These are phyloP conservation scores for Sinocyclocheilus grahami DNA, from an alignment of 2,113 vertebrate genomes.

Conservation along the genomic window DNA sequence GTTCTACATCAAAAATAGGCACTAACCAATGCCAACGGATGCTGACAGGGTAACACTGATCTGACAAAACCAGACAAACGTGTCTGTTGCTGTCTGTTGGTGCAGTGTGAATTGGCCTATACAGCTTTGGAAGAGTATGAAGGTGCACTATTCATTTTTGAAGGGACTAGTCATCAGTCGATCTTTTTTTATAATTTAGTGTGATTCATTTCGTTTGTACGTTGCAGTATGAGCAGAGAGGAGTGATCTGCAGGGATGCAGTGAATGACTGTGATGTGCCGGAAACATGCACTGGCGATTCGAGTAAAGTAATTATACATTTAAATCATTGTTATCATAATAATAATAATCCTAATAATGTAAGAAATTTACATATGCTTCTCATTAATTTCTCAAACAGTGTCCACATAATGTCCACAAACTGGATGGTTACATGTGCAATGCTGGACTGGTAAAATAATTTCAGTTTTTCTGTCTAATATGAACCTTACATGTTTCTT, in stretches of 20 bases:
- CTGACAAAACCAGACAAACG: neutral
- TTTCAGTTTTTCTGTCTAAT: neutral
- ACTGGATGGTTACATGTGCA: constrained; percentile 91
- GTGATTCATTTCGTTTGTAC: constrained; percentile 10
- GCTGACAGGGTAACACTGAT: neutral
- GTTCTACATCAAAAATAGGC: neutral
- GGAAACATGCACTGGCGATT: constrained; percentile 91
- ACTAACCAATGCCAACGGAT: neutral
- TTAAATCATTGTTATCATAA: neutral
- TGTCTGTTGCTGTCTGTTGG: neutral
- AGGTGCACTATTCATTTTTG: neutral
- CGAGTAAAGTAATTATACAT: constrained; percentile 84
- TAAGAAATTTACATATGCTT: constrained; percentile 2
- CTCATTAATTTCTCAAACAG: constrained; percentile 67
- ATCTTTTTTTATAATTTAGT: neutral
- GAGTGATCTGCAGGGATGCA: constrained; percentile 84
- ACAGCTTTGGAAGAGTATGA: neutral
- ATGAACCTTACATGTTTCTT: neutral
- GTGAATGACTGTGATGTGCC: constrained; percentile 94
- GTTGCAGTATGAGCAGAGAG: constrained; percentile 88
- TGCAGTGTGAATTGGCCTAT: neutral
- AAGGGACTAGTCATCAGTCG: neutral
- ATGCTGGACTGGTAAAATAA: constrained; percentile 86
- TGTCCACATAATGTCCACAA: constrained; percentile 96
- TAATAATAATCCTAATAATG: neutral